Base-by-base conservation (phyloP, 2,888 invertebrate species). In the Drosophila rubida region DNA sequence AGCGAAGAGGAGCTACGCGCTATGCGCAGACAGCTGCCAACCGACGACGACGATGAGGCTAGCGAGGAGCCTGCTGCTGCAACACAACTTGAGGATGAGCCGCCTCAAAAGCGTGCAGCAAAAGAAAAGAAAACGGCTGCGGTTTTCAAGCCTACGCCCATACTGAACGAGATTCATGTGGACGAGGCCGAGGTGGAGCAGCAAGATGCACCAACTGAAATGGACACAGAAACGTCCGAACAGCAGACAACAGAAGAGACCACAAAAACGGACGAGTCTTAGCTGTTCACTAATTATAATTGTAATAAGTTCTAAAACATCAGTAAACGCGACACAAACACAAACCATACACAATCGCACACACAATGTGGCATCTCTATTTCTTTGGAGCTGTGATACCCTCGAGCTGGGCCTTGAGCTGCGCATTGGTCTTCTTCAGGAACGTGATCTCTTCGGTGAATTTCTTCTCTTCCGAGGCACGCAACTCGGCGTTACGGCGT, bases 311-410 rank as follows among this genome's bases (percentile, higher is more conserved):
- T 69, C 41, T 49, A 86, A 73, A 67, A 80, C 74, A 57, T 69
- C 30, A 45, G 54, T 57, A 61, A 71, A 65, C 39, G 44, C 49
- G 53, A 64, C 50, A 19, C n/a, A 60, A 75, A 80, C 48, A 46
- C 19, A 64, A 65, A 69, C 57, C 9, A 46, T 44, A 48, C 13
- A 64, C 55, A 49, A 37, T 14, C 42, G 62, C 50, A 49, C 54
- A 46, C 23, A 30, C 14, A 23, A 32, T 49, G 9, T 35, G 39
- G 0, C 39, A 11, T 32, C 2, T 50, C 93, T 94, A 97, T 93
- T 98, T 98, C 93, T 97, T 98, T 25, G 97, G 97, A 58, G 97
- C 97, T 80, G 98, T 97, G 80, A 98, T 97, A 78, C 97, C 98
- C 93, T 98, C 98, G 75, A 98, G 93, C 94, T 98, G 98, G 45